Percentiles rank a stretch among this genome's conserved stretches.
Evolutionary conservation across 2,888 invertebrate genomes (phyloP).

Genomic region (Trilocha varians): DNA sequence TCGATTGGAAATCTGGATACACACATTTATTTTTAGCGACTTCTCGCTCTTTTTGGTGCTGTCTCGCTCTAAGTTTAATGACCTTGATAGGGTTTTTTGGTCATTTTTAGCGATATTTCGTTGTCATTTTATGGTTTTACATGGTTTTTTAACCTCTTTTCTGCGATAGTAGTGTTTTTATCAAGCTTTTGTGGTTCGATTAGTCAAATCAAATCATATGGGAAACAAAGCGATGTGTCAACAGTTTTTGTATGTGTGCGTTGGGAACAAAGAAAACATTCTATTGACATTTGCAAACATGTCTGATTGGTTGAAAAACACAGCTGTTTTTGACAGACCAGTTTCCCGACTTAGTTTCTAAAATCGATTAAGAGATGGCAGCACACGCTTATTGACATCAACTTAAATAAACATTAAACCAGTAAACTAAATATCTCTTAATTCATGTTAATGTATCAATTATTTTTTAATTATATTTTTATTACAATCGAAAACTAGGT

Average conservation of each 20-base stretch:
- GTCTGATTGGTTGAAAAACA: slow-evolving; percentile 46
- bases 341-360: slow-evolving; percentile 5
- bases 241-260: slow-evolving; percentile 36
- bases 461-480: neutral
- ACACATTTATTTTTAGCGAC: slow-evolving; percentile 33
- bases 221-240: slow-evolving; percentile 61
- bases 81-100: slow-evolving; percentile 43
- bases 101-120: slow-evolving; percentile 17
- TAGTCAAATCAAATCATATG: slow-evolving; percentile 47
- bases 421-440: neutral
- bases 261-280: slow-evolving; percentile 35
- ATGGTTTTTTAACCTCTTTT: neutral
- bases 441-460: neutral
- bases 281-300: slow-evolving; percentile 37
- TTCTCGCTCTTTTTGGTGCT: slow-evolving; percentile 29
- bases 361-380: slow-evolving; percentile 38
- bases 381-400: slow-evolving; percentile 38
- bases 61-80: slow-evolving; percentile 45
- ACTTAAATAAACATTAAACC: slow-evolving; percentile 1
- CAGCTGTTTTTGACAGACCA: slow-evolving; percentile 67
- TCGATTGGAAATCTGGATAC: slow-evolving; percentile 54
- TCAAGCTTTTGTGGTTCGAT: slow-evolving; percentile 6
- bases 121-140: slow-evolving; percentile 3
- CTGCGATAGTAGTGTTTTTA: neutral
- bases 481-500: slow-evolving; percentile 6